These are phyloP conservation scores for Hetaerina titia DNA, from an alignment of 2,888 invertebrate genomes.

Conservation along the genomic window DNA sequence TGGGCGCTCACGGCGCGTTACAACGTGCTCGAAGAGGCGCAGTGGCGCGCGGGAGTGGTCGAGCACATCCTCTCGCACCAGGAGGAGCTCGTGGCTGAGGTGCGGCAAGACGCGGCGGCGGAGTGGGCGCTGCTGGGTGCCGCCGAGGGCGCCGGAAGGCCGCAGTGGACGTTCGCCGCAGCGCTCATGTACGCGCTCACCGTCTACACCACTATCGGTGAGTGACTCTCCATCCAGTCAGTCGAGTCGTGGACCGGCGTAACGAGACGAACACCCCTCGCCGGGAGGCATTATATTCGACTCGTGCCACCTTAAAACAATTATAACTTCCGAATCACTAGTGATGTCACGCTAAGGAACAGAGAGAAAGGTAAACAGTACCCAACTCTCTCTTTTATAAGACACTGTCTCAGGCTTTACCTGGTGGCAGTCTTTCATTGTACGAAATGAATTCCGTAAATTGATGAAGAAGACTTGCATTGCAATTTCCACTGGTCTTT, in stretches of 20 bases:
- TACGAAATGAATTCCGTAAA: too few relatives aligned
- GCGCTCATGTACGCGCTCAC: slow-evolving; percentile 63
- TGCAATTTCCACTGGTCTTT: too few relatives aligned
- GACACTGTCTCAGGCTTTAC: too few relatives aligned
- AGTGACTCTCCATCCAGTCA: not conserved
- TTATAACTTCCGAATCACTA: too few relatives aligned
- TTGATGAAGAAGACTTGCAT: too few relatives aligned
- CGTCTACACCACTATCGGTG: slow-evolving; percentile 59
- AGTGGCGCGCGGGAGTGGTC: slow-evolving; percentile 40
- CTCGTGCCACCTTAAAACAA: too few relatives aligned
- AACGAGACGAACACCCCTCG: too few relatives aligned
- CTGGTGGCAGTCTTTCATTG: too few relatives aligned
- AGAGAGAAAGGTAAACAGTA: too few relatives aligned
- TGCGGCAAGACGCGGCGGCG: slow-evolving; percentile 29
- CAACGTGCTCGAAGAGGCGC: slow-evolving; percentile 51
- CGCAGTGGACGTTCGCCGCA: slow-evolving; percentile 63
- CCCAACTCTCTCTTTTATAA: too few relatives aligned
- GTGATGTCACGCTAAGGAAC: too few relatives aligned
- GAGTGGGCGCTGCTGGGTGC: slow-evolving; percentile 25
- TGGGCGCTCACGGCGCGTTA: slow-evolving; percentile 38
- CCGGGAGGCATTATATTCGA: too few relatives aligned
- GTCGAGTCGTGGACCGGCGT: not conserved
- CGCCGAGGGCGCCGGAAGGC: slow-evolving; percentile 25
- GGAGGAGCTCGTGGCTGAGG: slow-evolving; percentile 50
- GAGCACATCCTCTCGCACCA: slow-evolving; percentile 29